Evolutionary conservation across 1,140 invertebrate genomes (phyloP).

Genomic region (Pachypsylla venusta): DNA sequence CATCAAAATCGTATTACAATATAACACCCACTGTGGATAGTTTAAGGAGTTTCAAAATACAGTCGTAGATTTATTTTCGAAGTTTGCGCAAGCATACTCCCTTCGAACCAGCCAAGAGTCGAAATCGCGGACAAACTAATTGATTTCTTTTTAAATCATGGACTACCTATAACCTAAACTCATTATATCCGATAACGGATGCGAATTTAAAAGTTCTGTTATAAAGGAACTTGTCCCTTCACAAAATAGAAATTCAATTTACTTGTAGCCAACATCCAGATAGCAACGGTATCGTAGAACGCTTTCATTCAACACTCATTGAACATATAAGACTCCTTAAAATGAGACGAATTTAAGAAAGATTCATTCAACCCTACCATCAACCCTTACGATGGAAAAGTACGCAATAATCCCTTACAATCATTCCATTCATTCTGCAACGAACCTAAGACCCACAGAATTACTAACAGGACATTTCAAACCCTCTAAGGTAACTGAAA

Average conservation of each 20-base stretch:
- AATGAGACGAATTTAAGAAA: constrained; percentile 13
- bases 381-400: constrained; percentile 17
- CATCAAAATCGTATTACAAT: background rate
- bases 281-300: constrained; percentile 24
- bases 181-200: background rate
- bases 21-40: constrained; percentile 6
- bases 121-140: constrained; percentile 19
- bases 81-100: constrained; percentile 24
- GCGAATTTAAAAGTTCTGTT: constrained; percentile 19
- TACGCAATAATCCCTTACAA: constrained; percentile 21
- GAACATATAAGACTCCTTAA: constrained; percentile 13
- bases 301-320: constrained; percentile 10
- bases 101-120: constrained; percentile 17
- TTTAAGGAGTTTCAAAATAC: constrained; percentile 14
- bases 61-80: constrained; percentile 27
- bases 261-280: constrained; percentile 32
- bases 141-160: constrained; percentile 20
- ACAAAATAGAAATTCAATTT: constrained; percentile 12
- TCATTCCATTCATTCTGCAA: constrained; percentile 22
- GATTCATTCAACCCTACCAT: no score
- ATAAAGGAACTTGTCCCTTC: constrained; percentile 21
- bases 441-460: constrained; percentile 15
- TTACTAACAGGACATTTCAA: constrained; percentile 2
- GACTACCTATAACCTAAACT: constrained; percentile 17
- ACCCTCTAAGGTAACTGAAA: background rate